phyloP scores from a whole-genome alignment of 2,113 vertebrate genomes.

The Chauna torquata region DNA sequence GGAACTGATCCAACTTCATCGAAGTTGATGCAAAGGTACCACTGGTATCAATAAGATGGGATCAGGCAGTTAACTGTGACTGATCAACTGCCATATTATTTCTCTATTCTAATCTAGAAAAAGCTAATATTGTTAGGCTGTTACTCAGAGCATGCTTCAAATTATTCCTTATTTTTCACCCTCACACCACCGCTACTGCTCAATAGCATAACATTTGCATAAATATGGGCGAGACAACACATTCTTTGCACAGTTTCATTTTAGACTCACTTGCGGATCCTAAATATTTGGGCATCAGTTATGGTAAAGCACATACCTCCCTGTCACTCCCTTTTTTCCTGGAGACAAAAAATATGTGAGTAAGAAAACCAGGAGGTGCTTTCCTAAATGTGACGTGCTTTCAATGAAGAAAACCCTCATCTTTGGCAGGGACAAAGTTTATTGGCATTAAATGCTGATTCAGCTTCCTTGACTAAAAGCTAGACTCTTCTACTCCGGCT shows the following conservation, averaged over 20 bases:
- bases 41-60: not conserved
- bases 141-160: not conserved
- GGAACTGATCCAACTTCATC: not conserved
- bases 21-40: not conserved
- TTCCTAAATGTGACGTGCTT: not conserved
- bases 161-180: not conserved
- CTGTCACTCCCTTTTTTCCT: not conserved
- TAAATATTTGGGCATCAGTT: not conserved
- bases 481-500: not conserved
- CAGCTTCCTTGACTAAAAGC: not conserved
- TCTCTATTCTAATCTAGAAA: not conserved
- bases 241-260: not conserved
- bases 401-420: not conserved
- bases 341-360: not conserved
- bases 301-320: not conserved
- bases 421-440: not conserved
- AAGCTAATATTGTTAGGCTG: not conserved
- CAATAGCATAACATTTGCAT: slow-evolving; percentile 14
- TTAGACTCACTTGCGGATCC: not conserved
- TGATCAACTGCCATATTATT: not conserved
- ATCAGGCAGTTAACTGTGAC: not conserved
- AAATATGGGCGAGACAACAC: not conserved
- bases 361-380: not conserved
- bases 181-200: not conserved
- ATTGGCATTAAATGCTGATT: not conserved